Evolutionary conservation across 2,888 invertebrate genomes (phyloP).

Genomic region (Hofmannophila pseudospretella): DNA sequence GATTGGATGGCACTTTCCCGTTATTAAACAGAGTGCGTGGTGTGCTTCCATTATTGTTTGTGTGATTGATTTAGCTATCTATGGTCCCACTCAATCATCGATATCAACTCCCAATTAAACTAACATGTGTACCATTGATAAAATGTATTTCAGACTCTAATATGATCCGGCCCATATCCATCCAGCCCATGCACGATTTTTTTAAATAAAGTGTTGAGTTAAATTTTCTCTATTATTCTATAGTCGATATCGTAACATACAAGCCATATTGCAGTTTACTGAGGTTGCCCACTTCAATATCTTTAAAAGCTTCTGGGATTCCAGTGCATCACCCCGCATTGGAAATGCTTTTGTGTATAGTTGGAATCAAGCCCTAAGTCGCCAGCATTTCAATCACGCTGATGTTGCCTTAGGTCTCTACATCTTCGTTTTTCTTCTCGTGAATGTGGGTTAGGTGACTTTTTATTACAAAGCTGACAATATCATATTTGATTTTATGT

Average conservation of each 20-base stretch:
- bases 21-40: conserved; percentile 2
- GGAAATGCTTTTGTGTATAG: conserved; percentile 30
- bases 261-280: no score
- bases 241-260: no score
- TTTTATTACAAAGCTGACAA: conserved; percentile 6
- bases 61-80: conserved; percentile 16
- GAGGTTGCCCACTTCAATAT: conserved; percentile 41
- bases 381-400: conserved; percentile 43
- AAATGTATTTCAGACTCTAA: no score
- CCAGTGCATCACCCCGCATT: conserved; percentile 42
- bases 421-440: neutral
- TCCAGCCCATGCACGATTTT: no score
- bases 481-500: conserved; percentile 11
- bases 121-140: neutral
- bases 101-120: conserved; percentile 13
- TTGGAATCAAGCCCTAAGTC: conserved; percentile 24
- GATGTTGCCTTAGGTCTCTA: conserved; percentile 24
- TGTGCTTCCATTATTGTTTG: conserved; percentile 9
- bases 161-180: no score
- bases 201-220: no score
- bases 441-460: neutral
- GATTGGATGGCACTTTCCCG: neutral
- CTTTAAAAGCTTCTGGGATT: conserved; percentile 41
- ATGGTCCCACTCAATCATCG: conserved; percentile 17
- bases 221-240: no score